Base-by-base conservation (phyloP, 2,113 vertebrate species). In the Calypte anna region DNA sequence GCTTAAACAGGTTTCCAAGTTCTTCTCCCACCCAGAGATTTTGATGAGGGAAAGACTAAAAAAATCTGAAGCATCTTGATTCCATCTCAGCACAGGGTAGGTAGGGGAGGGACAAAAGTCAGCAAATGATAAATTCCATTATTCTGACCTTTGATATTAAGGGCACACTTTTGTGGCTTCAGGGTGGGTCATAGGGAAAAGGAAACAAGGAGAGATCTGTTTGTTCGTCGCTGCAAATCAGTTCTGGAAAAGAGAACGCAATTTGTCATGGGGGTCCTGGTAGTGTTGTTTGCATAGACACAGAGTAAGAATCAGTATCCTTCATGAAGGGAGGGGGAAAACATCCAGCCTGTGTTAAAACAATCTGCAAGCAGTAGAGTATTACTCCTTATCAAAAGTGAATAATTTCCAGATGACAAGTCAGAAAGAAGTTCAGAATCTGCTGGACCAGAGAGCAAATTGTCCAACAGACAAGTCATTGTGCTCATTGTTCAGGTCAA, bases 1-100 rank as follows among this genome's bases (percentile, higher is more conserved):
- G 94, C 83, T 95, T 94, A 40, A 91, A 82, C 86, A 91, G 80
- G 73, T 94, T 96, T 93, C 57, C 31, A 31, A 75, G 66, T 82
- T 92, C 63, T 91, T 96, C 68, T 95, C 48, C 44, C 64, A 53
- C 81, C 61, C 53, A 3, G 40, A 30, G n/a, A 89, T 91, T 88
- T 82, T 59, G 57, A n/a, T 86, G 62, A 61, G 33, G 62, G 82
- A 88, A 82, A 82, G 44, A 33, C 40, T 78, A 36, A 84, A 72
- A 91, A 86, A 61, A 53, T 73, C 14, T 59, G 38, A 83, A 80
- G 43, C 38, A 24, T 95, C 33, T 59, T 31, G 14, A 51, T 23
- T 77, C 12, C 51, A 43, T 88, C 24, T 83, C 24, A 78, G 48
- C 21, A 12, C 21, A 31, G 40, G 6, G 9, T 74, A 31, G 7